phyloP scores from a whole-genome alignment of 2,113 vertebrate genomes.

The Pterocles burchelli region DNA sequence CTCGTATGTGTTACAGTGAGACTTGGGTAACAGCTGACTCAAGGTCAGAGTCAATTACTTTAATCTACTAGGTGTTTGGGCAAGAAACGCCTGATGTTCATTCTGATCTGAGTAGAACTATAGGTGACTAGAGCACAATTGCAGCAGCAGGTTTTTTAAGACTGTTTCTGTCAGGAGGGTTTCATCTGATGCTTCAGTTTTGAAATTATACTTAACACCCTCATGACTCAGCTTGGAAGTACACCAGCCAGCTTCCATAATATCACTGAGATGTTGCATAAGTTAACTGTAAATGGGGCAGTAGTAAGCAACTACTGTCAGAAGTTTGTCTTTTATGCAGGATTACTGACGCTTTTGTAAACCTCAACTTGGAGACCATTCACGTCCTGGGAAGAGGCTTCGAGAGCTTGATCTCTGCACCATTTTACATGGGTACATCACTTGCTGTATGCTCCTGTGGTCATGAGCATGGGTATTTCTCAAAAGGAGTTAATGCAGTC shows the following conservation, averaged over 20 bases:
- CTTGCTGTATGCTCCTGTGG: background rate
- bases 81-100: background rate
- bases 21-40: background rate
- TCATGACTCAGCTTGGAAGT: slow-evolving; percentile 37
- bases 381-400: background rate
- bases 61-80: background rate
- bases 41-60: background rate
- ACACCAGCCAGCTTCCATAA: background rate
- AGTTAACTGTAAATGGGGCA: background rate
- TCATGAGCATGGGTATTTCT: background rate
- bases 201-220: slow-evolving; percentile 18
- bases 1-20: background rate
- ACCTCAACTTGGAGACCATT: background rate
- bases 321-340: background rate
- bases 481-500: background rate
- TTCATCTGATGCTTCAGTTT: slow-evolving; percentile 8
- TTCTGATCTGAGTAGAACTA: background rate
- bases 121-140: background rate
- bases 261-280: slow-evolving; percentile 9
- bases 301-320: background rate
- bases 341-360: background rate
- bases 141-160: background rate
- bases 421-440: background rate
- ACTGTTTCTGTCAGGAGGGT: background rate
- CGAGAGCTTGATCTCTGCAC: background rate